phyloP scores from a whole-genome alignment of 2,888 invertebrate species.

The Mongoloraphidia duomilia region DNA sequence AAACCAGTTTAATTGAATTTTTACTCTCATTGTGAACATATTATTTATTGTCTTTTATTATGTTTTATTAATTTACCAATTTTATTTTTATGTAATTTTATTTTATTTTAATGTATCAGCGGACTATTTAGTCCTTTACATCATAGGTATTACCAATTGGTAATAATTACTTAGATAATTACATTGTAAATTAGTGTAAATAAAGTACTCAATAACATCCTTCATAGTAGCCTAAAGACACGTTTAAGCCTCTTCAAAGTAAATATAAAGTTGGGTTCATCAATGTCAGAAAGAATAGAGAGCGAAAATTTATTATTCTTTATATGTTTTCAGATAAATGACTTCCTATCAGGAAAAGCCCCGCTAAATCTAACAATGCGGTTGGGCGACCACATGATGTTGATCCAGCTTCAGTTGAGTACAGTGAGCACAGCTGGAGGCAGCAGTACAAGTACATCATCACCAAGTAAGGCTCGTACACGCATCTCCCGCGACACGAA shows the following conservation, averaged over 20 bases:
- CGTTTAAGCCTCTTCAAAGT: not conserved
- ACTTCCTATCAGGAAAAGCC: constrained; percentile 88
- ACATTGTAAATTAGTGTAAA: too few species aligned
- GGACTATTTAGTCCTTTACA: too few species aligned
- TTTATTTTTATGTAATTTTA: too few species aligned
- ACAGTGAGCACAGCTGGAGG: constrained; percentile 52
- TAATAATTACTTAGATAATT: too few species aligned
- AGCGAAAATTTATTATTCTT: not conserved
- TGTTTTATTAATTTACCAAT: too few species aligned
- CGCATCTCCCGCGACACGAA: constrained; percentile 8
- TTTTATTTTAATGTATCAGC: too few species aligned
- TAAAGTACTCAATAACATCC: too few species aligned
- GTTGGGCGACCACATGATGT: constrained; percentile 94
- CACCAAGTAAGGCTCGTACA: constrained; percentile 5
- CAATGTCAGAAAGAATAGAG: not conserved
- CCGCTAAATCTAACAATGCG: constrained; percentile 91
- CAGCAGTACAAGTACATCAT: constrained; percentile 14
- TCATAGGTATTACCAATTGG: too few species aligned
- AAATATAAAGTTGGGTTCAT: not conserved
- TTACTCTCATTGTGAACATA: too few species aligned
- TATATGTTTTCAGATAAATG: constrained; percentile 53
- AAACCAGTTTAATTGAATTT: too few species aligned
- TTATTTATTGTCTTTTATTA: too few species aligned
- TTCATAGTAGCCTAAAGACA: too few species aligned
- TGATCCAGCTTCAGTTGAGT: constrained; percentile 86